Base-by-base conservation (phyloP, 2,113 vertebrate genomes). In the Perccottus glenii region DNA sequence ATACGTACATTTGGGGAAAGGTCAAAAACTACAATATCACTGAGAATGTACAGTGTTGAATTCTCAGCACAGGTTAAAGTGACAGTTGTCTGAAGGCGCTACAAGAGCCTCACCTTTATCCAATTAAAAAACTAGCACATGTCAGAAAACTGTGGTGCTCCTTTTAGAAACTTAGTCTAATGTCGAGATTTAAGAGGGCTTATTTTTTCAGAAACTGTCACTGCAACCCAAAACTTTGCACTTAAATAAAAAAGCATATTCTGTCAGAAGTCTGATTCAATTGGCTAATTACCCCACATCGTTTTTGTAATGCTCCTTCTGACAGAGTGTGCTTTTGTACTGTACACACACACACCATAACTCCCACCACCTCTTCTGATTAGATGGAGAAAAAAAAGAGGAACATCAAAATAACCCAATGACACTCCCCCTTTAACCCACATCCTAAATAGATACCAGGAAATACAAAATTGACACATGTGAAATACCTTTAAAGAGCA, bases 251-350 rank as follows among this genome's bases (percentile, higher is more conserved):
- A 27, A 55, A 55, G 52, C 14, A 55, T 55, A 55, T 8, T 55
- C 52, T 38, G 52, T 55, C 52, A n/a, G 2, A 38, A 3, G 52
- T 33, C 52, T 12, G n/a, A 36, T 55, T 55, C 7, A 32, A 14
- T 11, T 35, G 12, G 8, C 5, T 58, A 11, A 58, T 6, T 40
- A 9, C 10, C 14, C 44, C 19, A 27, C 19, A 27, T 27, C 3
- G 19, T 27, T 11, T 46, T 58, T 16, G 40, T 42, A 16, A 11
- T n/a, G 47, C 36, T 52, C 74, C 55, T 74, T 44, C 38, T 56
- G 78, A 85, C 81, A 90, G 78, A 43, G 83, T 80, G 73, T 65
- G 80, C 66, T 42, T 70, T 75, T 44, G 36, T 64, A 65, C 8
- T 19, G 15, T 11, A 42, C n/a, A 19, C 40, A 43, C 40, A 43